Evolutionary conservation across 1,140 invertebrate species (phyloP), one percentile per base, ranked within the genome.

Genomic region (Eriocheir sinensis): DNA sequence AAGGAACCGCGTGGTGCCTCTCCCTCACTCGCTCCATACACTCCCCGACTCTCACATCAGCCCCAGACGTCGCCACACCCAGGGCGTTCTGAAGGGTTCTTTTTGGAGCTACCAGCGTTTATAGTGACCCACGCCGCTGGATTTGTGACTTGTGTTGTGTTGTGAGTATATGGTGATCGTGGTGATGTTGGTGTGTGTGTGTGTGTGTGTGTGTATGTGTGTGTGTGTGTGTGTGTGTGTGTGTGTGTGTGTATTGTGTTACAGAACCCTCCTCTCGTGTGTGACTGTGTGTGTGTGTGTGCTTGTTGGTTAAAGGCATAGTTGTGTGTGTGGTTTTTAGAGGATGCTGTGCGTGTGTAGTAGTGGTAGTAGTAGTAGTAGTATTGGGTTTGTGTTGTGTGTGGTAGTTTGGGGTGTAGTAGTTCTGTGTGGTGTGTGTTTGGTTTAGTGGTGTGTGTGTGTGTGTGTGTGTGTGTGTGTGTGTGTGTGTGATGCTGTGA

Each of bases 391-490:
- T 36, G 6, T 36, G 83, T 86, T 36, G 34, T 36, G 40, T 38
- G 83, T 38, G 34, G 0, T 0, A 21, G 83, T 36, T 17, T 36
- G 83, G 32, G 15, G 30, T 12, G 81, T 83, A n/a, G 83, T 38
- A 0, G 9, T 38, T n/a, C 34, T 41, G 83, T 36, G 83, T 38
- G 1, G 17, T 86, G 40, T 38, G 83, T 86, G 60, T 72, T 72
- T 12, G 15, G 12, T 72, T 15, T 72, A 32, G 3, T 3, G 17
- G 36, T 21, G 30, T 86, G 83, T 38, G 83, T 38, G 34, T 40
- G 83, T 38, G 34, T 15, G 83, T 86, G 83, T 30, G 80, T 81
- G 34, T 30, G 4, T 81, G 80, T 81, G 83, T 86, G 36, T 53
- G 44, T 15, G 53, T 60, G 53, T 60, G 6, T 60, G 60, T 72